Percentiles rank a stretch among this genome's conserved stretches.
Evolutionary conservation across 2,888 invertebrate species (phyloP).

Genomic region (Yponomeuta cagnagella): DNA sequence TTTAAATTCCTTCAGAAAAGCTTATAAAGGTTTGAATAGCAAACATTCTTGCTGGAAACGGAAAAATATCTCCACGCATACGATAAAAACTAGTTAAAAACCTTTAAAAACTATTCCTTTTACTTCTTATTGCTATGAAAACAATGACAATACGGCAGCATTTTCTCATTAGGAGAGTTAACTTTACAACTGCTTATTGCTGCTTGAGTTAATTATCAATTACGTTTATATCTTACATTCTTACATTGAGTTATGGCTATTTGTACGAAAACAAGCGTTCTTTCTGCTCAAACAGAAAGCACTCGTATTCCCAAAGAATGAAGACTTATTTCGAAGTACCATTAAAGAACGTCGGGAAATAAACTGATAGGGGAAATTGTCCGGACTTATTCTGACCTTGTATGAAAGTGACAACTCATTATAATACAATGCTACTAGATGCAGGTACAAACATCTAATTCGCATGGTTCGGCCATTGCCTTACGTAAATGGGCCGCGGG

Average conservation of each 20-base stretch:
- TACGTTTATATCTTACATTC: background rate
- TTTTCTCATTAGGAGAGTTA: background rate
- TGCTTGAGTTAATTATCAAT: background rate
- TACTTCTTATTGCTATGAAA: background rate
- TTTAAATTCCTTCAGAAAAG: too few relatives aligned
- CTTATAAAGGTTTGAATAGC: too few relatives aligned
- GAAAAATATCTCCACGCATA: background rate
- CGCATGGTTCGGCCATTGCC: background rate
- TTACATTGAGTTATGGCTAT: background rate
- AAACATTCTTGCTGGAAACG: too few relatives aligned
- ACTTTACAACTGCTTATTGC: background rate
- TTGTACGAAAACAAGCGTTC: too few relatives aligned
- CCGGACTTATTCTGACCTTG: slow-evolving; percentile 27
- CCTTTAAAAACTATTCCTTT: background rate
- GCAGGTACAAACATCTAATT: background rate
- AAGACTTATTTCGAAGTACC: too few relatives aligned
- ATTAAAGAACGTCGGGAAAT: too few relatives aligned
- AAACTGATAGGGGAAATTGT: too few relatives aligned
- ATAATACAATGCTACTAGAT: slow-evolving; percentile 33
- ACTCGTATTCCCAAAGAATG: too few relatives aligned
- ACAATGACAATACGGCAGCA: background rate
- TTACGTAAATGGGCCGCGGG: background rate
- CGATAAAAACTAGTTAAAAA: too few relatives aligned
- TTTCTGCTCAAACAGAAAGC: too few relatives aligned
- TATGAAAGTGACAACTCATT: slow-evolving; percentile 46